Evolutionary conservation across 2,888 invertebrate genomes (phyloP).

Genomic region (Phortica okadai): DNA sequence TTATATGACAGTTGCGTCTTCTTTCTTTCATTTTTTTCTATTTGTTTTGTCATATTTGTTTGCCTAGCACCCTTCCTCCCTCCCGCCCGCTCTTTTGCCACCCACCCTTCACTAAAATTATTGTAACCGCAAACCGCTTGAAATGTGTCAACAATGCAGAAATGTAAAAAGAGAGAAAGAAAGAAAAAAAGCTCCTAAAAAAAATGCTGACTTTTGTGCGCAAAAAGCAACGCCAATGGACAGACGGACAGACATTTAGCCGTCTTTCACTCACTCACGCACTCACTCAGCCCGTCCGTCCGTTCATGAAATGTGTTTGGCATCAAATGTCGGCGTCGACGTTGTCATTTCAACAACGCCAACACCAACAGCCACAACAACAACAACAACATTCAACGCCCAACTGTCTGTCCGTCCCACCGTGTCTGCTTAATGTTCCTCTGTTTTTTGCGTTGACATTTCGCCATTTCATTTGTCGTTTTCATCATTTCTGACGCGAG

Average conservation of each 20-base stretch:
- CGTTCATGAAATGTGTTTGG: background rate
- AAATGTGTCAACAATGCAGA: background rate
- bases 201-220: conserved; percentile 17
- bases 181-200: background rate
- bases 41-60: too few species aligned
- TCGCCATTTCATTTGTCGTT: background rate
- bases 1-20: too few species aligned
- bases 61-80: too few species aligned
- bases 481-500: too few species aligned
- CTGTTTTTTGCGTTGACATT: background rate
- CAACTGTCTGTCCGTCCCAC: background rate
- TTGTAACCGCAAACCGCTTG: too few species aligned
- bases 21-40: too few species aligned
- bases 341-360: background rate
- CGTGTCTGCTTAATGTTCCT: background rate
- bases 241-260: background rate
- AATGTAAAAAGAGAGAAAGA: background rate
- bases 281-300: conserved; percentile 21
- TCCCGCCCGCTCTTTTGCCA: too few species aligned
- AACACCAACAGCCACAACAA: background rate
- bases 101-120: too few species aligned
- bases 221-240: too few species aligned
- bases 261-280: background rate
- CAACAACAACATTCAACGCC: too few species aligned
- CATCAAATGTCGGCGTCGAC: background rate